Base-by-base conservation (phyloP, 2,888 invertebrate species). In the Pseudolycoriella hygida region DNA sequence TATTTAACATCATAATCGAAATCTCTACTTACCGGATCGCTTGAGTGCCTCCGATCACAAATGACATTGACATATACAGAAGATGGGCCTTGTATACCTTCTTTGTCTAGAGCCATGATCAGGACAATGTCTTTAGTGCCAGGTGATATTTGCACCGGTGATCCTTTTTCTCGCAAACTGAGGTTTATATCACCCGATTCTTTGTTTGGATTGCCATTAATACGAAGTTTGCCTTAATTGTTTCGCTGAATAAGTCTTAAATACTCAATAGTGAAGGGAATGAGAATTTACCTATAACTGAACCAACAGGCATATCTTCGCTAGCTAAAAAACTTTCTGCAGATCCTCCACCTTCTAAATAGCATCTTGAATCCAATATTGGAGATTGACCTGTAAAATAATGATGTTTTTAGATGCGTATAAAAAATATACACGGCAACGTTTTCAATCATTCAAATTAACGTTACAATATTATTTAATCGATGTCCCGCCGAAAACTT, bases 281-380 rank as follows among this genome's bases (percentile, higher is more conserved):
- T n/a, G n/a, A n/a, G n/a, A 30, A 40, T 18, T 31, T 59, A 64
- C 89, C 89, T 48, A 89, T 76, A 42, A 77, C 72, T 52, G 80
- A 77, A 50, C 88, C 87, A 40, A 89, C 77, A 15, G 79, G 72
- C 42, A 80, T 71, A 59, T 87, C 86, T 68, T 92, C 92, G 60
- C 81, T 80, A 54, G 90, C 85, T 62, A 88, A 83, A 64, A 92
- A 86, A 61, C 83, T 89, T 62, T 88, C 89, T 43, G 88, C 87
- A 1, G 90, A 87, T 40, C 87, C 87, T 32, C 90, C 90, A 57
- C 81, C 86, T 68, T 87, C 84, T 60, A 92, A 68, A 65, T 85
- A 92, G 61, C 92, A 92, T 57, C 89, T 73, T 57, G 84, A 84
- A 68, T 90, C 89, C 55, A 80, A 73, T 58, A 80, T 72, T 52